Evolutionary conservation across 1,140 invertebrate species (phyloP).

Genomic region (Zelostemma sp.): DNA sequence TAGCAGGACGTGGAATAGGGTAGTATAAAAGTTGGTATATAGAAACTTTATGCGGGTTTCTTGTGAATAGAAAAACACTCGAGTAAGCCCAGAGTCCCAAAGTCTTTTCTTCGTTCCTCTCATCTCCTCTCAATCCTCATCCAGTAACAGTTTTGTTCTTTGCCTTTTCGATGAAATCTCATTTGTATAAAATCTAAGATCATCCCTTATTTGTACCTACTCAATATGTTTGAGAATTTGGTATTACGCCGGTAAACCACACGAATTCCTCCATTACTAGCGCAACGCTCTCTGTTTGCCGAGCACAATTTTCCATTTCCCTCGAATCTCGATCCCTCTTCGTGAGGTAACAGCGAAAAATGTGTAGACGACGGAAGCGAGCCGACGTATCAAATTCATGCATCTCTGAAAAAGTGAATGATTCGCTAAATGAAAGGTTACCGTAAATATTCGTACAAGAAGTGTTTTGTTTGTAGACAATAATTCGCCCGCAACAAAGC

Average conservation of each 20-base stretch:
- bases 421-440: conserved; percentile 22
- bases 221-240: conserved; percentile 29
- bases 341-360: too few species aligned
- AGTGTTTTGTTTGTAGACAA: conserved; percentile 18
- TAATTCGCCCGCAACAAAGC: too few species aligned
- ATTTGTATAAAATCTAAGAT: conserved; percentile 59
- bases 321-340: too few species aligned
- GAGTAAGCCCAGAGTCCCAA: conserved; percentile 43
- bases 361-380: too few species aligned
- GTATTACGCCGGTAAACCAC: neutral
- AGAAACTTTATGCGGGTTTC: conserved; percentile 60
- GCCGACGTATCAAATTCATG: too few species aligned
- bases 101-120: conserved; percentile 7
- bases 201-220: conserved; percentile 8
- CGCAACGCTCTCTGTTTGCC: too few species aligned
- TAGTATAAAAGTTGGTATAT: conserved; percentile 52
- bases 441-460: conserved; percentile 26
- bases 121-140: conserved; percentile 13
- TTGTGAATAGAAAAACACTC: conserved; percentile 65
- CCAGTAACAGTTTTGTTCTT: conserved; percentile 32
- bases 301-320: too few species aligned
- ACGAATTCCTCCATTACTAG: too few species aligned
- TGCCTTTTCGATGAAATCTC: conserved; percentile 48
- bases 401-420: too few species aligned
- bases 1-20: conserved; percentile 46